A percentile compares a stretch with the other conserved stretches of the same genome.
These are phyloP conservation scores for Urocolius indicus DNA, from an alignment of 2,113 vertebrate genomes.

Conservation along the genomic window DNA sequence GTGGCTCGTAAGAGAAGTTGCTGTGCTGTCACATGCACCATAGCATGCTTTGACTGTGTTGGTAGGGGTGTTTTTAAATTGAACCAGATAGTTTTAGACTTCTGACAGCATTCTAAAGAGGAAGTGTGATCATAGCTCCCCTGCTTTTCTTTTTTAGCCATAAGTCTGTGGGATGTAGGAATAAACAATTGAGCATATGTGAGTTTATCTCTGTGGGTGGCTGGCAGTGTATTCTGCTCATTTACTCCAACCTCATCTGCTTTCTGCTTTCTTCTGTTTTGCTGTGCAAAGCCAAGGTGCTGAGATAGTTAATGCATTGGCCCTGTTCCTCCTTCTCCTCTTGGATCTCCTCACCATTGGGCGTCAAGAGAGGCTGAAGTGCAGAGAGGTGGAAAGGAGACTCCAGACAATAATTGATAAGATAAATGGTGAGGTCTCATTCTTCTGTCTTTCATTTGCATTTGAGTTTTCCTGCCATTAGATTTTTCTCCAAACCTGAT, in stretches of 20 bases:
- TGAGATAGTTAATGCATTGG: constrained; percentile 88
- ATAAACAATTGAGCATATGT: background rate
- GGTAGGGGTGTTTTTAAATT: background rate
- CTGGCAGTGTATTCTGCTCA: background rate
- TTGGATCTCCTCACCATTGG: constrained; percentile 89
- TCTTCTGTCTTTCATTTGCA: background rate
- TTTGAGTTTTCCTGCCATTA: background rate
- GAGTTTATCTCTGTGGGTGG: background rate
- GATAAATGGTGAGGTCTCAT: constrained; percentile 84
- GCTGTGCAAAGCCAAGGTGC: constrained; percentile 84
- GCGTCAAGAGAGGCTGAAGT: constrained; percentile 89
- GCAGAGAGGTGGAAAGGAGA: constrained; percentile 87
- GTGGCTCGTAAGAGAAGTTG: background rate
- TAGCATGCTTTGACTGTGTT: background rate
- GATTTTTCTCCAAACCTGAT: background rate
- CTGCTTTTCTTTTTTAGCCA: background rate
- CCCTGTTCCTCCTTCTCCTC: constrained; percentile 88
- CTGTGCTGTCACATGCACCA: background rate
- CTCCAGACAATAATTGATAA: constrained; percentile 87
- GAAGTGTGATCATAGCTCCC: background rate
- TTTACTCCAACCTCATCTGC: background rate
- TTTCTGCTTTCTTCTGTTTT: constrained; percentile 9
- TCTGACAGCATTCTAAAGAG: background rate
- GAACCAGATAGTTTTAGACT: background rate
- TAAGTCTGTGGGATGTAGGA: background rate